Evolutionary conservation across 1,140 invertebrate species (phyloP).

Genomic region (Lethrus apterus): DNA sequence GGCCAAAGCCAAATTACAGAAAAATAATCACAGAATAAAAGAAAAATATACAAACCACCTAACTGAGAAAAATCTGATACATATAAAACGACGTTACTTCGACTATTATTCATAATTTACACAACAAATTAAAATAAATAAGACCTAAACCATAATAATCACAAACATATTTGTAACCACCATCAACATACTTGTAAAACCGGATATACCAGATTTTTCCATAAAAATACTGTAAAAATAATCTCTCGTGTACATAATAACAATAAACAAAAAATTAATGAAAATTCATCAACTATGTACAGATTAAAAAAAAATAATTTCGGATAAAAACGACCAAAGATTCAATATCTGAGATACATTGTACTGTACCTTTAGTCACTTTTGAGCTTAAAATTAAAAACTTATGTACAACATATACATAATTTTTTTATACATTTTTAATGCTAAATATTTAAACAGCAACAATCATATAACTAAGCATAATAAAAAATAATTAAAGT

Average conservation of each 20-base stretch:
- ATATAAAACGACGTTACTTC: background rate
- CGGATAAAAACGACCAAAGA: constrained; percentile 3
- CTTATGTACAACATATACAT: constrained; percentile 15
- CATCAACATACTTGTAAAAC: background rate
- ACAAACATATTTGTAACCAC: background rate
- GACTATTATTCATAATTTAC: background rate
- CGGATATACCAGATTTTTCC: constrained; percentile 5
- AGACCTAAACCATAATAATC: constrained; percentile 1
- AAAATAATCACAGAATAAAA: constrained; percentile 19
- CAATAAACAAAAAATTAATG: constrained; percentile 5
- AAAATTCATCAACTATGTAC: constrained; percentile 12
- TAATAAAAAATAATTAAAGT: constrained; percentile 3
- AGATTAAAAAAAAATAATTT: constrained; percentile 8
- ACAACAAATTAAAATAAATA: constrained; percentile 6
- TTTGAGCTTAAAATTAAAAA: constrained; percentile 9
- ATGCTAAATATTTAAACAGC: constrained; percentile 6
- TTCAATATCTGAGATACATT: constrained; percentile 9
- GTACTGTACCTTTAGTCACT: background rate
- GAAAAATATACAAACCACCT: constrained; percentile 18
- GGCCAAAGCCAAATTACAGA: constrained; percentile 15
- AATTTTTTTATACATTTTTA: constrained; percentile 5
- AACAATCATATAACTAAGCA: constrained; percentile 6
- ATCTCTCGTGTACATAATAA: constrained; percentile 12
- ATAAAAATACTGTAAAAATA: constrained; percentile 15
- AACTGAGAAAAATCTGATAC: constrained; percentile 8